These are phyloP conservation scores for Episyrphus balteatus DNA, from an alignment of 1,140 invertebrate genomes.

Conservation along the genomic window DNA sequence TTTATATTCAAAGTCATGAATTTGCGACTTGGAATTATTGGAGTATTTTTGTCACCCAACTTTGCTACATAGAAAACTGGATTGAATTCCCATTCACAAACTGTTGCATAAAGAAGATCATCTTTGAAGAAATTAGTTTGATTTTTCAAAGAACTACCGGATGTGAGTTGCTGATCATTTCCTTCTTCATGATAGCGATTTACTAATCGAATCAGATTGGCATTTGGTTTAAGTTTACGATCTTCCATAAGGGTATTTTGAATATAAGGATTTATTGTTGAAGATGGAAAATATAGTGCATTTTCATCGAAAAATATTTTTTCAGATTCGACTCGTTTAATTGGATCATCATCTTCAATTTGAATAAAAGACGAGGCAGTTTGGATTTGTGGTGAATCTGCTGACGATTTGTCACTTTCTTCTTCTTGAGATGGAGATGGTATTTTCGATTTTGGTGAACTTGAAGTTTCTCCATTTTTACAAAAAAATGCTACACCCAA, in stretches of 20 bases:
- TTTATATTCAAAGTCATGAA: slow-evolving; percentile 31
- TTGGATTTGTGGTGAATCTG: background rate
- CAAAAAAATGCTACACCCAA: no score
- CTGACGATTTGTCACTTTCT: no score
- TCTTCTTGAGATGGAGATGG: no score
- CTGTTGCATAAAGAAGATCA: slow-evolving; percentile 14
- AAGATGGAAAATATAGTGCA: slow-evolving; percentile 13
- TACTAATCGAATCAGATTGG: slow-evolving; percentile 14
- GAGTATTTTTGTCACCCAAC: slow-evolving; percentile 4
- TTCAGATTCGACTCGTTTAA: slow-evolving; percentile 9
- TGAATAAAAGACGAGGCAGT: slow-evolving; percentile 15
- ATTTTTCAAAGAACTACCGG: background rate
- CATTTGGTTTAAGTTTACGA: background rate
- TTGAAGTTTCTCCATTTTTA: no score
- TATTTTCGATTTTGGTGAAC: no score
- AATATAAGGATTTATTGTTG: slow-evolving; percentile 5
- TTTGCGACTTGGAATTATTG: slow-evolving; percentile 21
- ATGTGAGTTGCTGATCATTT: background rate
- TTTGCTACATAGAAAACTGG: slow-evolving; percentile 19
- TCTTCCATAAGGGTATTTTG: slow-evolving; percentile 8
- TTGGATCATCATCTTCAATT: slow-evolving; percentile 17
- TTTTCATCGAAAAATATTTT: slow-evolving; percentile 5
- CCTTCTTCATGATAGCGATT: slow-evolving; percentile 24
- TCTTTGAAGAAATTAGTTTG: slow-evolving; percentile 8
- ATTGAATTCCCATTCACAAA: slow-evolving; percentile 14